phyloP scores from a whole-genome alignment of 2,888 invertebrate genomes.

The Heliconius hortense region DNA sequence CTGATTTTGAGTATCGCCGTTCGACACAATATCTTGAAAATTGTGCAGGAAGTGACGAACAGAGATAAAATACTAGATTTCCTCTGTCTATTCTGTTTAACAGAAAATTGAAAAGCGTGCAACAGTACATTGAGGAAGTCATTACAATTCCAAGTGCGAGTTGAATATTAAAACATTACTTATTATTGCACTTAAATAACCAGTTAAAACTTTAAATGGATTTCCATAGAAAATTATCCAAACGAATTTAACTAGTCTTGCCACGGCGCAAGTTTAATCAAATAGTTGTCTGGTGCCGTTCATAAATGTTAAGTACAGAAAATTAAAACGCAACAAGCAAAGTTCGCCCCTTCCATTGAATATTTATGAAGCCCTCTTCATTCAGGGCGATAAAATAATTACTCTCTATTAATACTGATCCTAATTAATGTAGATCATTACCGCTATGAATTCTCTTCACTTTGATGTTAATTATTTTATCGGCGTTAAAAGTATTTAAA shows the following conservation, averaged over 20 bases:
- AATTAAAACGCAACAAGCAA: slow-evolving; percentile 57
- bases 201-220: slow-evolving; percentile 32
- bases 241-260: slow-evolving; percentile 33
- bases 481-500: slow-evolving; percentile 33
- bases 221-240: slow-evolving; percentile 27
- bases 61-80: background rate
- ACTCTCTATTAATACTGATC: slow-evolving; percentile 59
- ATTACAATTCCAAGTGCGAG: background rate
- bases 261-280: slow-evolving; percentile 38
- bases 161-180: slow-evolving; percentile 22
- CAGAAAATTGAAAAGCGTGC: background rate
- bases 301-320: slow-evolving; percentile 48
- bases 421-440: slow-evolving; percentile 62
- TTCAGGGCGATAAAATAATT: slow-evolving; percentile 62
- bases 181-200: slow-evolving; percentile 19
- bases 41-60: background rate
- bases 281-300: slow-evolving; percentile 43
- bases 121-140: background rate
- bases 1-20: too few relatives aligned
- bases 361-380: slow-evolving; percentile 62
- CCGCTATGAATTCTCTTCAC: slow-evolving; percentile 50
- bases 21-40: too few relatives aligned
- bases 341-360: slow-evolving; percentile 60
- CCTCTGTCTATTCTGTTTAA: background rate
- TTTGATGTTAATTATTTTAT: slow-evolving; percentile 50